A percentile compares a stretch with the other conserved stretches of the same genome.
phyloP scores from a whole-genome alignment of 2,888 invertebrate species.

The Iphiclides podalirius region DNA sequence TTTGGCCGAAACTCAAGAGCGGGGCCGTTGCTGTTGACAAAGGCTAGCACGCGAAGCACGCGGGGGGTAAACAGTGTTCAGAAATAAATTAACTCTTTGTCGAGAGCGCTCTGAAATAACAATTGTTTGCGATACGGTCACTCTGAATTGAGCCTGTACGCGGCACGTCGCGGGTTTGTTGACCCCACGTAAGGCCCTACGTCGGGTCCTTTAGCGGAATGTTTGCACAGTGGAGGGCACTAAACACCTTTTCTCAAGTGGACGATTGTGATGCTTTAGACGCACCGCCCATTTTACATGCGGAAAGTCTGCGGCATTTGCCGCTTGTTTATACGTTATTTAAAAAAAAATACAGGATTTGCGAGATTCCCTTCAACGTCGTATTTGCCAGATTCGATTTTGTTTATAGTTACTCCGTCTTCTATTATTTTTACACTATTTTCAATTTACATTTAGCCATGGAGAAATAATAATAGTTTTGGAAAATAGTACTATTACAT shows the following conservation, averaged over 20 bases:
- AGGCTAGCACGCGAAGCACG: neutral
- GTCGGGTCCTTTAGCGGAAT: constrained; percentile 10
- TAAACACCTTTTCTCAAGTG: constrained; percentile 23
- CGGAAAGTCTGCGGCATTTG: neutral
- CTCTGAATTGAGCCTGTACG: constrained; percentile 3
- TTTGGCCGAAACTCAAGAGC: constrained; percentile 11
- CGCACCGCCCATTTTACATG: neutral
- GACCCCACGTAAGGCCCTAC: constrained; percentile 16
- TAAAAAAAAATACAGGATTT: too few relatives aligned
- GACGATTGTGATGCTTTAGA: constrained; percentile 18
- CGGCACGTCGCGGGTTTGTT: constrained; percentile 18
- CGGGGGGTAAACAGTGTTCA: constrained; percentile 5
- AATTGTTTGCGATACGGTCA: constrained; percentile 16
- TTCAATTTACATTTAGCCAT: too few relatives aligned
- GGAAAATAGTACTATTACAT: too few relatives aligned
- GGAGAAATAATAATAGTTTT: too few relatives aligned
- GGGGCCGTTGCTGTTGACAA: constrained; percentile 8
- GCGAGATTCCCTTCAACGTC: too few relatives aligned
- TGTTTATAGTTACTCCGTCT: too few relatives aligned
- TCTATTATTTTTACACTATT: too few relatives aligned
- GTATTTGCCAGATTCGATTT: too few relatives aligned
- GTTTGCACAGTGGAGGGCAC: constrained; percentile 20
- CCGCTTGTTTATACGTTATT: too few relatives aligned
- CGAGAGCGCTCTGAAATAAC: constrained; percentile 12
- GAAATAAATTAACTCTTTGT: constrained; percentile 20